These are phyloP conservation scores for Baccha elongata DNA, from an alignment of 2,888 invertebrate genomes.

Conservation along the genomic window DNA sequence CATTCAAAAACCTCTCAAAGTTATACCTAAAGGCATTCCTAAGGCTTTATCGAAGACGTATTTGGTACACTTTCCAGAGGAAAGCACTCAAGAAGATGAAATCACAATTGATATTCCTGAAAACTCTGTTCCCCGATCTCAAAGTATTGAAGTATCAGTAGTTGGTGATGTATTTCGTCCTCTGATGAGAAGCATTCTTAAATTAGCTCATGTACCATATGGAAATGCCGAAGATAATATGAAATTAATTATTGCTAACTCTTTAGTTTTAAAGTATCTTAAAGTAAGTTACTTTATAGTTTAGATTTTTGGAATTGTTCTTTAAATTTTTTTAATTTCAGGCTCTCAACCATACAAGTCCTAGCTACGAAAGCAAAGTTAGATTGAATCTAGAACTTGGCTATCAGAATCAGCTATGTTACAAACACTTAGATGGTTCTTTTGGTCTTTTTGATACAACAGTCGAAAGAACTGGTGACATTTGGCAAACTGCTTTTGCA, in stretches of 20 bases:
- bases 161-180: conserved; percentile 85
- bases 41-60: conserved; percentile 86
- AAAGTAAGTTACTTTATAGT: no score
- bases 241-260: conserved; percentile 86
- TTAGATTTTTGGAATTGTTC: no score
- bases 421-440: conserved; percentile 92
- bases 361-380: conserved; percentile 85
- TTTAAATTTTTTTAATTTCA: no score
- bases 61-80: conserved; percentile 86
- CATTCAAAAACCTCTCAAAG: conserved; percentile 85
- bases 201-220: conserved; percentile 85
- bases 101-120: conserved; percentile 82
- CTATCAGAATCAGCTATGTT: conserved; percentile 95
- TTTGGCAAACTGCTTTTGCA: conserved; percentile 93
- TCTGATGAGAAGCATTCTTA: conserved; percentile 84
- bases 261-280: conserved; percentile 86
- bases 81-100: conserved; percentile 81
- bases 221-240: conserved; percentile 89
- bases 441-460: conserved; percentile 89
- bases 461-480: conserved; percentile 85
- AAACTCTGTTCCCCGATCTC: conserved; percentile 84
- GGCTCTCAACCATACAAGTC: conserved; percentile 85
- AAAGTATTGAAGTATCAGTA: conserved; percentile 83
- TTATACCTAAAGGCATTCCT: conserved; percentile 89
- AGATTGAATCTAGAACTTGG: conserved; percentile 88